A percentile compares a stretch with the other conserved stretches of the same genome.
phyloP scores from a whole-genome alignment of 92 coral and sea anemone genomes.

The Isaurus tuberculatus region DNA sequence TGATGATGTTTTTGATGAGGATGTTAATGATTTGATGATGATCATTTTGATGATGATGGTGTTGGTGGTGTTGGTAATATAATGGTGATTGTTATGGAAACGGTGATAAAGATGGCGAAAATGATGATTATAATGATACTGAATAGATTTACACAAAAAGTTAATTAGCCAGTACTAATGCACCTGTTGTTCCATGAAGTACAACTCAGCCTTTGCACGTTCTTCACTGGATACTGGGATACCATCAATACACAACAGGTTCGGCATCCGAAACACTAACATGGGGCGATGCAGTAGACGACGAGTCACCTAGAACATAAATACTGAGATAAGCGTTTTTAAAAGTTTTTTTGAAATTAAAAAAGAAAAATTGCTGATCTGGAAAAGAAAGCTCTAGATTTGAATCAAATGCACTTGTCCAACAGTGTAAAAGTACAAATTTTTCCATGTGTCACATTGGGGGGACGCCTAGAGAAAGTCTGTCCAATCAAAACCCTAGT shows the following conservation, averaged over 20 bases:
- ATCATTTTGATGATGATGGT: neutral
- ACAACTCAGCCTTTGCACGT: slow-evolving; percentile 90
- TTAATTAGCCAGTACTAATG: no score
- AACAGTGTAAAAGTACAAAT: no score
- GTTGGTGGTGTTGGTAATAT: neutral
- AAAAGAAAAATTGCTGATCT: no score
- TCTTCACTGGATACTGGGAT: slow-evolving; percentile 97
- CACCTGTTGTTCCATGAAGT: slow-evolving; percentile 94
- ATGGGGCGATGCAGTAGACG: slow-evolving; percentile 95
- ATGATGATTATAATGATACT: neutral
- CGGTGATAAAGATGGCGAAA: neutral
- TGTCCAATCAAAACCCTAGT: no score
- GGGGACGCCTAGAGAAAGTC: no score
- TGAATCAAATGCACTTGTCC: neutral
- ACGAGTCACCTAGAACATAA: slow-evolving; percentile 79
- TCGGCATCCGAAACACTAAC: slow-evolving; percentile 89
- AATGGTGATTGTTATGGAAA: no score
- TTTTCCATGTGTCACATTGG: no score
- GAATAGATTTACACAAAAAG: no score
- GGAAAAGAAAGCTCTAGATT: no score
- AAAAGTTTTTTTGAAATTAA: no score
- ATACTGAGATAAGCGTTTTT: neutral
- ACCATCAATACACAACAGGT: slow-evolving; percentile 93
- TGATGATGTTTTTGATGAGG: neutral
- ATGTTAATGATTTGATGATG: neutral